Evolutionary conservation across 2,888 invertebrate species (phyloP).

Genomic region (Diarsia brunnea): DNA sequence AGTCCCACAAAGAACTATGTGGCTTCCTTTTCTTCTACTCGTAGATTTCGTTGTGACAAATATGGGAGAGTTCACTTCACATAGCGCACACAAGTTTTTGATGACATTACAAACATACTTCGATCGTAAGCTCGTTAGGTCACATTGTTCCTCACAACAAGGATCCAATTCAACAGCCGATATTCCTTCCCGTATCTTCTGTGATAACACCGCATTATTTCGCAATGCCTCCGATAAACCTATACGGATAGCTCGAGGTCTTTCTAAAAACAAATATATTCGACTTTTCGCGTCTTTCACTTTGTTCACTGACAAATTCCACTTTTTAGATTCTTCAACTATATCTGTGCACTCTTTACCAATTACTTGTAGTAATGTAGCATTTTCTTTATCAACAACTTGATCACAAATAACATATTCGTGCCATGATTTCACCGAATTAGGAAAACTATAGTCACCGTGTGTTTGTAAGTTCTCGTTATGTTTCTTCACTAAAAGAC

Average conservation of each 20-base stretch:
- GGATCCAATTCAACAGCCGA: constrained; percentile 72
- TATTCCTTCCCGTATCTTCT: constrained; percentile 64
- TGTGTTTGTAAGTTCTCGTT: constrained; percentile 88
- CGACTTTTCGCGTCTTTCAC: constrained; percentile 83
- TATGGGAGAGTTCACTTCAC: constrained; percentile 60
- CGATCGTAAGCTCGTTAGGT: constrained; percentile 79
- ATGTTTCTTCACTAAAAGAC: constrained; percentile 90
- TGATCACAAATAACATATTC: constrained; percentile 69
- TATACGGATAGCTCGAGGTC: constrained; percentile 75
- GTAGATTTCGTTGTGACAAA: constrained; percentile 85
- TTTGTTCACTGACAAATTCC: constrained; percentile 86
- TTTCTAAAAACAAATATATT: constrained; percentile 89
- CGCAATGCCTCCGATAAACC: constrained; percentile 75
- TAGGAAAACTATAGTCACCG: constrained; percentile 93
- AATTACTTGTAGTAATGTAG: constrained; percentile 75
- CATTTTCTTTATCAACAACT: constrained; percentile 55
- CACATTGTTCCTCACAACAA: constrained; percentile 71
- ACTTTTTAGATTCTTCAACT: constrained; percentile 82
- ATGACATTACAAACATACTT: constrained; percentile 78
- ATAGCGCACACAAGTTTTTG: constrained; percentile 76
- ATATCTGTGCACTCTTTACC: constrained; percentile 79
- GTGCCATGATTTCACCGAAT: constrained; percentile 91
- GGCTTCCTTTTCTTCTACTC: constrained; percentile 65
- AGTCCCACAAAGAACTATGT: constrained; percentile 89
- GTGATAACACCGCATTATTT: constrained; percentile 72